Evolutionary conservation across 2,797 vertebrate species (phyloP).

Genomic region (Amniataba percoides): DNA sequence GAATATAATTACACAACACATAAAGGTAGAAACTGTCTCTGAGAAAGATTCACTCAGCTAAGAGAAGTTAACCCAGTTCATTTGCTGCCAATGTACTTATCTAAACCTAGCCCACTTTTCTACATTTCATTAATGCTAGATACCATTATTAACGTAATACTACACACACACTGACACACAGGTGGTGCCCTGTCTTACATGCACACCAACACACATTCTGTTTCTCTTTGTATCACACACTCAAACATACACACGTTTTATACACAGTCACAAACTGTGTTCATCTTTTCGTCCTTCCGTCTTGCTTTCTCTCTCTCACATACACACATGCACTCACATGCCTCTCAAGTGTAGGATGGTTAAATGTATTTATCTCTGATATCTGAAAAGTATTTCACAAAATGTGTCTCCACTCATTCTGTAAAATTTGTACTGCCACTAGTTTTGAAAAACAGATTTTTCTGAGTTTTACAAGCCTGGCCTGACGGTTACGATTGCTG

Average conservation of each 20-base stretch:
- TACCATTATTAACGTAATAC: slow-evolving; percentile 54
- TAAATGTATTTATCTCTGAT: neutral
- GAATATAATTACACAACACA: slow-evolving; percentile 14
- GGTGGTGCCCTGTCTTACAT: neutral
- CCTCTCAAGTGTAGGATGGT: neutral
- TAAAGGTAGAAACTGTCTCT: slow-evolving; percentile 1
- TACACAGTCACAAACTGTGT: neutral
- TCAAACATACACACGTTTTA: neutral
- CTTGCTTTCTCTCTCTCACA: neutral
- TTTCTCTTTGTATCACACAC: neutral
- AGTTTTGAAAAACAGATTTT: neutral
- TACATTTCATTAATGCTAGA: slow-evolving; percentile 58
- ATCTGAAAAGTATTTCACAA: neutral
- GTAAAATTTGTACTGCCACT: neutral
- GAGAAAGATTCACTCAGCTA: slow-evolving; percentile 27
- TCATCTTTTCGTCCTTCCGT: neutral
- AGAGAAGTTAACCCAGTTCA: slow-evolving; percentile 55
- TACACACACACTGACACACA: slow-evolving; percentile 22
- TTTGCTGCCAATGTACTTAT: slow-evolving; percentile 53
- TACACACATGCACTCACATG: neutral
- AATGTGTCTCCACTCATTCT: neutral
- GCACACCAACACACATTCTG: neutral
- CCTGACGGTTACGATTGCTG: neutral
- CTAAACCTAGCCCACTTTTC: slow-evolving; percentile 48
- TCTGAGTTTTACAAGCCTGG: neutral